Base-by-base conservation (phyloP, 2,797 vertebrate species). In the Pipistrellus kuhlii region DNA sequence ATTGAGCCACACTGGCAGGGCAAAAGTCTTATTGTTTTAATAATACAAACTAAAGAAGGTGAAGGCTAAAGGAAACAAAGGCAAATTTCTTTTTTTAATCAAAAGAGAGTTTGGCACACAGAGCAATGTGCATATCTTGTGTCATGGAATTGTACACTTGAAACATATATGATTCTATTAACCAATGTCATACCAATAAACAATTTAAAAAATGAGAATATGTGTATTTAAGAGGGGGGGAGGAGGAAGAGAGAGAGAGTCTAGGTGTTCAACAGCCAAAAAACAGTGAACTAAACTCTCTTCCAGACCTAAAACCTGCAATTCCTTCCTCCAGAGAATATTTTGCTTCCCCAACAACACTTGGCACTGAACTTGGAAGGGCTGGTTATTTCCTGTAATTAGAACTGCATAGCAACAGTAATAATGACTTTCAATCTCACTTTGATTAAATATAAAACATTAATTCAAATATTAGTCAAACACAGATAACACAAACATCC, bases 371-470 rank as follows among this genome's bases (percentile, higher is more conserved):
- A 85, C 55, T 82, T 84, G 71, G 78, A 86, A 92, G 66, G 93
- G 48, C 66, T 97, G 66, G 64, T 69, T 93, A 93, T 95, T 96
- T 96, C 95, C 94, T 93, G 93, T 94, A 97, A 97, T 97, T 96
- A 96, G 85, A 75, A 72, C 35, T 66, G 94, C 78, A 41, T 92
- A 93, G 97, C 96, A 93, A 93, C 82, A 96, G 75, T 68, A 92
- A 95, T 94, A 95, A 88, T 71, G 66, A 93, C 91, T 80, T 95
- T 96, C 88, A 89, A 93, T 94, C 82, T 95, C 93, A 93, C 93
- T 95, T 96, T 97, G 95, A 96, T 96, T 95, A 94, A 94, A 97
- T 94, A 95, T 91, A 84, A 97, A 97, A 92, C 95, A 88, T 89
- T 85, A 78, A 92, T 95, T 96, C 95, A 97, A 97, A 92, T 88